These are phyloP conservation scores for Steinernema feltiae DNA, from an alignment of 1,140 invertebrate genomes.

Conservation along the genomic window DNA sequence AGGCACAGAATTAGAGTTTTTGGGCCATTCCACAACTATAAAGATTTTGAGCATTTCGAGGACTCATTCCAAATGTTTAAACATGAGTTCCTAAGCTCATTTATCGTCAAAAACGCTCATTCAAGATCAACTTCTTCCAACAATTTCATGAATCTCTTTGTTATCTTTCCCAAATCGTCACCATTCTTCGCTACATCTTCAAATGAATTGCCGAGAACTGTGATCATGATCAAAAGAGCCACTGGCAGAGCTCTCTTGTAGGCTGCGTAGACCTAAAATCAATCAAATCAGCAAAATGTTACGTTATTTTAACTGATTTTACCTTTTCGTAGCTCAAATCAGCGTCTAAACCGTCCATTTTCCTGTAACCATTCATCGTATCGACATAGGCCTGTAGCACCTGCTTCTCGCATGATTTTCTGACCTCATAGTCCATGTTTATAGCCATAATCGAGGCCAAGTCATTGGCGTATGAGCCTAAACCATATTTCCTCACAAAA, in stretches of 20 bases:
- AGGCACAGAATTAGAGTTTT: too few relatives aligned
- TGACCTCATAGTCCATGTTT: background rate
- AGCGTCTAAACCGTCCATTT: background rate
- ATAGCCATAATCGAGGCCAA: background rate
- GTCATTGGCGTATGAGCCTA: background rate
- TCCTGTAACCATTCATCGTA: background rate
- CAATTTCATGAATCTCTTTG: background rate
- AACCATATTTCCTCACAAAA: background rate
- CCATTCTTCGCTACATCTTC: background rate
- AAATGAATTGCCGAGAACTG: background rate
- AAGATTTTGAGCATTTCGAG: too few relatives aligned
- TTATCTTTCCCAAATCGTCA: background rate
- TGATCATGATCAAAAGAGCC: background rate
- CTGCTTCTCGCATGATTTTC: background rate
- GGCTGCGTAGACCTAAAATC: background rate
- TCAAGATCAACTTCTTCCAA: background rate
- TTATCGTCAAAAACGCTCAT: too few relatives aligned
- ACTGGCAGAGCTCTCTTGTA: background rate
- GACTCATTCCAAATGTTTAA: too few relatives aligned
- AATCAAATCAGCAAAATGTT: too few relatives aligned
- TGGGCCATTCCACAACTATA: too few relatives aligned
- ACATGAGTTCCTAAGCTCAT: too few relatives aligned
- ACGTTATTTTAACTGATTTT: background rate
- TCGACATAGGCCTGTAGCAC: background rate
- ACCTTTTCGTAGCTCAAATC: background rate